phyloP scores from a whole-genome alignment of 1,140 invertebrate species.

The Dreissena rostriformis region DNA sequence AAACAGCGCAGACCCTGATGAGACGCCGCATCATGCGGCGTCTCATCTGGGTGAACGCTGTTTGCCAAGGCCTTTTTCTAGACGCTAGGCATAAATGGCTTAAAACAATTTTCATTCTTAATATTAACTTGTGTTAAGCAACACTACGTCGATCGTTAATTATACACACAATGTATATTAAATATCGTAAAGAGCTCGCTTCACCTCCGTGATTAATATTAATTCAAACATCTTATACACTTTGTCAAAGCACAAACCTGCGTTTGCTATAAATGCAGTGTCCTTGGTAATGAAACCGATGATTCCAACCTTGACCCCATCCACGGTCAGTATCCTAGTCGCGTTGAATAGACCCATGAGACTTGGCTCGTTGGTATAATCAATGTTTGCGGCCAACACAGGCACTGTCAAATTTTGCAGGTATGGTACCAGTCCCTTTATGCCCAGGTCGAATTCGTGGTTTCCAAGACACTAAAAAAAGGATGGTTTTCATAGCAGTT shows the following conservation, averaged over 20 bases:
- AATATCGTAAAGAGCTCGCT: no score
- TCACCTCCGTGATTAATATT: no score
- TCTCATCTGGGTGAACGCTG: no score
- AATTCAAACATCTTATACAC: background rate
- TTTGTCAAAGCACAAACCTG: slow-evolving; percentile 54
- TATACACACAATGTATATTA: no score
- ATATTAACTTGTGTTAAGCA: no score
- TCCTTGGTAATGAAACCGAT: slow-evolving; percentile 94
- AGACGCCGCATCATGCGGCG: no score
- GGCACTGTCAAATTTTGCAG: slow-evolving; percentile 87
- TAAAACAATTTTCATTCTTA: no score
- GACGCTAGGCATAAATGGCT: no score
- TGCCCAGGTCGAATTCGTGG: slow-evolving; percentile 94
- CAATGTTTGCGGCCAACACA: slow-evolving; percentile 89
- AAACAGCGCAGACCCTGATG: no score
- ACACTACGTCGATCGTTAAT: no score
- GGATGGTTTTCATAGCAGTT: background rate
- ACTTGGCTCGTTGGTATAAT: slow-evolving; percentile 85
- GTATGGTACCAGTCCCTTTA: slow-evolving; percentile 88
- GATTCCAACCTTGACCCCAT: slow-evolving; percentile 88
- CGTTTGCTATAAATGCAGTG: slow-evolving; percentile 82
- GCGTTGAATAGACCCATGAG: slow-evolving; percentile 83
- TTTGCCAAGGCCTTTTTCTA: no score
- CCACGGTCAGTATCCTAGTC: slow-evolving; percentile 86
- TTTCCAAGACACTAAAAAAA: slow-evolving; percentile 91